A percentile compares a stretch with the other conserved stretches of the same genome.
These are phyloP conservation scores for Cetoscarus ocellatus DNA, from an alignment of 2,797 vertebrate genomes.

Conservation along the genomic window DNA sequence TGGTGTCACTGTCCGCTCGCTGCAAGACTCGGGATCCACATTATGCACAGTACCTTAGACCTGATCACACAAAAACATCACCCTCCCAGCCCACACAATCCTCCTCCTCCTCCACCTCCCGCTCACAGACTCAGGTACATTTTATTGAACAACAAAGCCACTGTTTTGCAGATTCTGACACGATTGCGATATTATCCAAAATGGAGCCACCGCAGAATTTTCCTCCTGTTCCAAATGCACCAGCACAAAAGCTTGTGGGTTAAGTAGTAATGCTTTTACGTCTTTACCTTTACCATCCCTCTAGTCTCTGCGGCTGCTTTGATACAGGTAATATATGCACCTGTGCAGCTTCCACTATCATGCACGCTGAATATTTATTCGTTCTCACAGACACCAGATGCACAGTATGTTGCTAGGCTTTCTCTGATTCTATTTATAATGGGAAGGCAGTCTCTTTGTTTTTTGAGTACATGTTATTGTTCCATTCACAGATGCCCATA, in stretches of 20 bases:
- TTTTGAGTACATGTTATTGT: constrained; percentile 66
- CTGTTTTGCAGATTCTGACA: constrained; percentile 69
- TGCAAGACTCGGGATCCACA: constrained; percentile 63
- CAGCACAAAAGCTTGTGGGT: constrained; percentile 75
- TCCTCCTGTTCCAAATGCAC: constrained; percentile 62
- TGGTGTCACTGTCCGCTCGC: constrained; percentile 60
- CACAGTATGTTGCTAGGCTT: constrained; percentile 81
- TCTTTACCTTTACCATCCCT: constrained; percentile 81
- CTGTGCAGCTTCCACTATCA: constrained; percentile 80
- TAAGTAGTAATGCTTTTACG: constrained; percentile 81
- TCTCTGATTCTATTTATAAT: constrained; percentile 84
- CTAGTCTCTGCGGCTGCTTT: constrained; percentile 77
- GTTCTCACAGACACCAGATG: constrained; percentile 80
- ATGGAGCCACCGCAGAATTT: constrained; percentile 65
- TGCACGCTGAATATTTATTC: constrained; percentile 84
- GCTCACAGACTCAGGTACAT: constrained; percentile 49
- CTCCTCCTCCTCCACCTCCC: constrained; percentile 11
- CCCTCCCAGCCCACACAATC: constrained; percentile 55
- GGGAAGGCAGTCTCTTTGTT: constrained; percentile 71
- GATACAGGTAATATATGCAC: constrained; percentile 86
- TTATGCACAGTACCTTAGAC: constrained; percentile 58
- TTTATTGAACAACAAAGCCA: constrained; percentile 71
- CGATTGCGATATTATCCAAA: constrained; percentile 73
- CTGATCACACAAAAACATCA: constrained; percentile 62
- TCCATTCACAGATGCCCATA: constrained; percentile 56